These are phyloP conservation scores for Sisor rabdophorus DNA, from an alignment of 2,113 vertebrate species.

Conservation along the genomic window DNA sequence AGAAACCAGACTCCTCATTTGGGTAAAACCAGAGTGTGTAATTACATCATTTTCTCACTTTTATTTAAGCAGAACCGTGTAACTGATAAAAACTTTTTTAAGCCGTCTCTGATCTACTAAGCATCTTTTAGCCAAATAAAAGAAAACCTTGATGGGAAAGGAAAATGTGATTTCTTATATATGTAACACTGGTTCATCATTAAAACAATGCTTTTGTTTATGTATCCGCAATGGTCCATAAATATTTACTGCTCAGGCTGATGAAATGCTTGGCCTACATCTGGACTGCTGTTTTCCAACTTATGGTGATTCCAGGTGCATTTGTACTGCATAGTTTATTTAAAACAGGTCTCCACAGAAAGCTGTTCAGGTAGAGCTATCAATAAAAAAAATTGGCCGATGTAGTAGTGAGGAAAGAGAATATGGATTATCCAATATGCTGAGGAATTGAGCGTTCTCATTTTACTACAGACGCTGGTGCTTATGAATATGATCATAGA, in stretches of 20 bases:
- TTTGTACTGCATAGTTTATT: conserved; percentile 9
- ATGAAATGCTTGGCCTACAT: not conserved
- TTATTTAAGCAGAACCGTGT: too few relatives aligned
- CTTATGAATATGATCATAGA: conserved; percentile 67
- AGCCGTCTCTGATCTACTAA: not conserved
- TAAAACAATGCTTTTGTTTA: not conserved
- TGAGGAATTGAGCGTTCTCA: conserved; percentile 59
- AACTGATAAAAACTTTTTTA: not conserved
- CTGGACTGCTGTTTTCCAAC: not conserved
- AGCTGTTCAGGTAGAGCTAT: conserved; percentile 22
- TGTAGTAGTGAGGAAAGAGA: conserved; percentile 25
- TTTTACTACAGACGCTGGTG: conserved; percentile 61
- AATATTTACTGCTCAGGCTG: not conserved
- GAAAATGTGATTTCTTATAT: too few relatives aligned
- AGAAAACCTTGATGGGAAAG: not conserved
- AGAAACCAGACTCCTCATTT: too few relatives aligned
- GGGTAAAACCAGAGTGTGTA: too few relatives aligned
- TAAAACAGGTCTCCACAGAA: conserved; percentile 2
- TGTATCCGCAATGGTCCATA: not conserved
- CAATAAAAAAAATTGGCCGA: conserved; percentile 27
- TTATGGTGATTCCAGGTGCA: not conserved
- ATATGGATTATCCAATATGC: conserved; percentile 59
- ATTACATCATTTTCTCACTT: too few relatives aligned
- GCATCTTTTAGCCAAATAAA: not conserved
- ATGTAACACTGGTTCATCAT: not conserved